Evolutionary conservation across 2,113 vertebrate species (phyloP), one percentile per base, ranked within the genome.

Genomic region (Sitta europaea): DNA sequence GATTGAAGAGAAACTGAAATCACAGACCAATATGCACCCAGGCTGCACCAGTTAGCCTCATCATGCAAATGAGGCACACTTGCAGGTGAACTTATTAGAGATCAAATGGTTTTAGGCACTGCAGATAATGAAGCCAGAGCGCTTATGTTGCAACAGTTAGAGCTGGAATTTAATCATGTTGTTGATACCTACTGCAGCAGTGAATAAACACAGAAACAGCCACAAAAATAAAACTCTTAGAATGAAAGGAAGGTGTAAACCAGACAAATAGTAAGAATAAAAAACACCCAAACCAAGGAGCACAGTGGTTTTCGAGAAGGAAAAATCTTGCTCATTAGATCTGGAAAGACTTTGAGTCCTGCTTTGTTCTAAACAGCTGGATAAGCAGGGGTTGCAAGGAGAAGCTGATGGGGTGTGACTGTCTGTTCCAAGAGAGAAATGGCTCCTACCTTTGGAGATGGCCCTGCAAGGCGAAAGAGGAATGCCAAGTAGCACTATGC

Each of bases 101-200:
- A 96, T 96, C 96, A 96, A 96, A 96, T 95, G 93, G 94, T 96
- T 97, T 96, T 95, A 96, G 96, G 96, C 96, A 97, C 82, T 1
- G 2, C 0, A 5, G 82, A 95, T 97, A 97, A 97, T 93, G 96
- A 97, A 96, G 88, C 86, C 86, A 96, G 94, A 95, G 45, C 27
- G 29, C 75, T 91, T 88, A 71, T 84, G 96, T 91, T 92, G 86
- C 88, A 93, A 96, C 75, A 95, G 93, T 86, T 92, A 93, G 75
- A 94, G 82, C 75, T 95, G 73, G 79, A 94, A 96, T 97, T 97
- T 93, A 97, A 97, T 95, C 90, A 90, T 81, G 93, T 94, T 95
- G 88, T 96, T 97, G 88, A 88, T 95, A 96, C 62, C 92, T 93
- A 78, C 75, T 77, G 88, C 90, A 95, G 76, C 79, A 92, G 79